Percentiles rank a stretch among this genome's conserved stretches.
Conservation (phyloP, 2,888 invertebrate genomes). For the Crioceris asparagi region DNA sequence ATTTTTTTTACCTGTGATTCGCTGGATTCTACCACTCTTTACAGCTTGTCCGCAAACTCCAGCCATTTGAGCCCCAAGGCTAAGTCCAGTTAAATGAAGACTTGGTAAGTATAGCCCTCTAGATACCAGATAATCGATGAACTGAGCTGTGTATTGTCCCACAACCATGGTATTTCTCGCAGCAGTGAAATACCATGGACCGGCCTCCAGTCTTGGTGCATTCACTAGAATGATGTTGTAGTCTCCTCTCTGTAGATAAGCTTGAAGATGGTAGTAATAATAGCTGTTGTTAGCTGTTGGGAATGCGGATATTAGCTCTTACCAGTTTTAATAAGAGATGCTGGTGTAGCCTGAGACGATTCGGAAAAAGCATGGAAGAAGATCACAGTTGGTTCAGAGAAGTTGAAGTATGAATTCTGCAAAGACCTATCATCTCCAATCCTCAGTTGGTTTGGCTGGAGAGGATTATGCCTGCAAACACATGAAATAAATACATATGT, state of each 20-base stretch:
- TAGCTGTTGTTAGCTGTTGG: too few relatives aligned
- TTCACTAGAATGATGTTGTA: constrained; percentile 50
- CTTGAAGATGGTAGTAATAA: too few relatives aligned
- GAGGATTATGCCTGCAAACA: constrained; percentile 47
- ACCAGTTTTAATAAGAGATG: constrained; percentile 45
- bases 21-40: constrained; percentile 42
- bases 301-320: constrained; percentile 17
- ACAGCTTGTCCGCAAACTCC: constrained; percentile 50
- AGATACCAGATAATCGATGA: constrained; percentile 49
- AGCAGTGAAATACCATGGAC: constrained; percentile 52
- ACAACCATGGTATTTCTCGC: constrained; percentile 49
- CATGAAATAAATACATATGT: not conserved
- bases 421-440: constrained; percentile 45
- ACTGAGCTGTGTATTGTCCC: constrained; percentile 46
- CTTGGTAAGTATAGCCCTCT: constrained; percentile 45
- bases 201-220: constrained; percentile 46
- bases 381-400: constrained; percentile 45
- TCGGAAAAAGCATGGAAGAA: constrained; percentile 57
- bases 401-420: constrained; percentile 47
- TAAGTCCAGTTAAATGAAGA: constrained; percentile 51
- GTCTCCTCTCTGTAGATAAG: constrained; percentile 47
- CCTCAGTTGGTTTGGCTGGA: constrained; percentile 39
- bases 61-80: constrained; percentile 53
- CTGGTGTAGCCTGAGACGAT: constrained; percentile 45
- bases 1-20: constrained; percentile 46